Evolutionary conservation across 1,140 invertebrate genomes (phyloP).

Genomic region (Eumeta japonica): DNA sequence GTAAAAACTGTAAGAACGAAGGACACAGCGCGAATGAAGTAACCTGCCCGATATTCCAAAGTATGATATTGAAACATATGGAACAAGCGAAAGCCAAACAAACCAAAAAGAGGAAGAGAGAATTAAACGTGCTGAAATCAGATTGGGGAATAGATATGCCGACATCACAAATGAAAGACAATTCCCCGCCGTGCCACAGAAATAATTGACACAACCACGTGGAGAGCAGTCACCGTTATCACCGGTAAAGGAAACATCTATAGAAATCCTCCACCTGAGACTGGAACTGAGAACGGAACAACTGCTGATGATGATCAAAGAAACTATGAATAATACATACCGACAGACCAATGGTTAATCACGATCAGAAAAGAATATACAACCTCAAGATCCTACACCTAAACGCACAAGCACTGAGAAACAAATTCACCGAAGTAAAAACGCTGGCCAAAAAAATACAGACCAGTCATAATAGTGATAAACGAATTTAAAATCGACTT

Average conservation of each 20-base stretch:
- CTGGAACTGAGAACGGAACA: neutral
- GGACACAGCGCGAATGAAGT: neutral
- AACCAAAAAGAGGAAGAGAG: neutral
- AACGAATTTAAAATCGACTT: slow-evolving; percentile 4
- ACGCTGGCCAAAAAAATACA: neutral
- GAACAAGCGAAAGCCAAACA: too few species aligned
- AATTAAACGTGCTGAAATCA: neutral
- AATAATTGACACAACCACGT: neutral
- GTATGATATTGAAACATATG: too few species aligned
- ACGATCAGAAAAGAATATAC: neutral
- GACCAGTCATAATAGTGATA: slow-evolving; percentile 1
- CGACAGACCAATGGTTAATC: neutral
- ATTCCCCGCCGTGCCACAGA: neutral
- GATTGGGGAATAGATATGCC: neutral
- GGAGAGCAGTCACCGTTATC: too few species aligned
- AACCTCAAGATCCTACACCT: neutral
- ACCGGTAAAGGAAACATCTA: too few species aligned
- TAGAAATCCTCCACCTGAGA: neutral
- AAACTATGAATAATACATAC: neutral
- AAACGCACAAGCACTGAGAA: neutral
- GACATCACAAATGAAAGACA: neutral
- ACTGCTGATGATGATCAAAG: neutral
- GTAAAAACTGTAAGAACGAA: too few species aligned
- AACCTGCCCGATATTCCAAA: too few species aligned
- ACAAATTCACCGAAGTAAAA: slow-evolving; percentile 1